Evolutionary conservation across 1,140 invertebrate genomes (phyloP).

Genomic region (Hylaeus volcanicus): DNA sequence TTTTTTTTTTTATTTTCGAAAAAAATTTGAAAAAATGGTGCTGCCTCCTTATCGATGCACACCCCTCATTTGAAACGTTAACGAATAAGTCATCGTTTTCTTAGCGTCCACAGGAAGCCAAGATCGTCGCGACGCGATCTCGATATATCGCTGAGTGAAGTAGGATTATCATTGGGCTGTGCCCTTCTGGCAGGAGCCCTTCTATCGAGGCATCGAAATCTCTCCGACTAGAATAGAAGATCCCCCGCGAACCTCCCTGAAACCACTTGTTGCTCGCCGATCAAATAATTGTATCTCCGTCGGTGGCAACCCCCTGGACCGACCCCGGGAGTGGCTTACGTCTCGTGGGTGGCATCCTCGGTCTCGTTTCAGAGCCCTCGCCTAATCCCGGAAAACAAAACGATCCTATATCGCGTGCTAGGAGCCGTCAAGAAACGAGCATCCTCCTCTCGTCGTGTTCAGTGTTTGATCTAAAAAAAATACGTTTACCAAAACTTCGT

Average conservation of each 20-base stretch:
- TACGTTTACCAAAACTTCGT: not conserved
- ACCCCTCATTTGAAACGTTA: too few relatives aligned
- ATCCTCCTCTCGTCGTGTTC: not conserved
- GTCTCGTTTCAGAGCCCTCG: not conserved
- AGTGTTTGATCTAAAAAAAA: too few relatives aligned
- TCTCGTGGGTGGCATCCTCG: conserved; percentile 48
- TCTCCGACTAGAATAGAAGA: conserved; percentile 40
- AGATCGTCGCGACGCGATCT: not conserved
- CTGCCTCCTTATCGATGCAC: too few relatives aligned
- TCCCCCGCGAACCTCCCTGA: conserved; percentile 39
- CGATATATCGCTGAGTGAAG: not conserved
- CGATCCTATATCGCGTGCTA: not conserved
- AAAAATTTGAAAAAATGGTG: too few relatives aligned
- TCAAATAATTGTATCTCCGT: conserved; percentile 67
- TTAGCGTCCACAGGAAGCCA: too few relatives aligned
- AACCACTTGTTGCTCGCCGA: conserved; percentile 66
- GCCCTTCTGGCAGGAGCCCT: conserved; percentile 3
- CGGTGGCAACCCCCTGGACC: conserved; percentile 34
- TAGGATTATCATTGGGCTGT: conserved; percentile 13
- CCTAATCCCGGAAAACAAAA: conserved; percentile 50
- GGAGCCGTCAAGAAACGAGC: too few relatives aligned
- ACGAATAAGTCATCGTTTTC: too few relatives aligned
- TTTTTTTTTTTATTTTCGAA: too few relatives aligned
- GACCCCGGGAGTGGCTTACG: conserved; percentile 25
- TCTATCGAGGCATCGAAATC: conserved; percentile 68